A percentile compares a stretch with the other conserved stretches of the same genome.
These are phyloP conservation scores for Kuschelorhynchus macadamiae DNA, from an alignment of 2,888 invertebrate genomes.

Conservation along the genomic window DNA sequence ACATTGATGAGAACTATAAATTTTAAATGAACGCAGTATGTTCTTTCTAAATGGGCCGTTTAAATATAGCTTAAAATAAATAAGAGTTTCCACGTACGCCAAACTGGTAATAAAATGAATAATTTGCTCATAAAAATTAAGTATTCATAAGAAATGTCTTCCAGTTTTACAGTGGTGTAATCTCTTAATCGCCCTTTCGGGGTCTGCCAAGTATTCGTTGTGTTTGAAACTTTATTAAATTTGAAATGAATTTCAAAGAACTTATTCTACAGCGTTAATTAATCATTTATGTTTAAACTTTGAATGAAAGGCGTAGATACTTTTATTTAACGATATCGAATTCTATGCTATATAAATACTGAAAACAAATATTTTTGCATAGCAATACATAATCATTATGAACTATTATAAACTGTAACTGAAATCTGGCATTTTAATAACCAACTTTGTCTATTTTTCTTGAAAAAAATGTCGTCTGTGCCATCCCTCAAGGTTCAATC, in stretches of 20 bases:
- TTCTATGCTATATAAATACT: no score
- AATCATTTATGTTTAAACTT: neutral
- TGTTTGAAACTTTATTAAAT: slow-evolving; percentile 37
- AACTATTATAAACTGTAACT: no score
- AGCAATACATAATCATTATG: no score
- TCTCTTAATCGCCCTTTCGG: slow-evolving; percentile 40
- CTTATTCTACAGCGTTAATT: slow-evolving; percentile 3
- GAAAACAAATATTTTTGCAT: no score
- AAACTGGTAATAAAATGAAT: slow-evolving; percentile 56
- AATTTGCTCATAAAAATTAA: slow-evolving; percentile 57
- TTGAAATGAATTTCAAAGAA: slow-evolving; percentile 19
- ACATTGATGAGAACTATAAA: no score
- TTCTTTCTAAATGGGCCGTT: slow-evolving; percentile 54
- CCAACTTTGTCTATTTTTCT: no score
- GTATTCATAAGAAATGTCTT: slow-evolving; percentile 46
- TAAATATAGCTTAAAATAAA: slow-evolving; percentile 28
- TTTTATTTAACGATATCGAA: no score
- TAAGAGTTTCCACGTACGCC: slow-evolving; percentile 50
- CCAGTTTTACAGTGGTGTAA: slow-evolving; percentile 34
- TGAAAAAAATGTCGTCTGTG: no score
- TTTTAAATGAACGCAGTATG: slow-evolving; percentile 60
- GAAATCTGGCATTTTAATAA: no score
- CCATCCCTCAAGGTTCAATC: no score
- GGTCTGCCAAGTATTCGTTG: slow-evolving; percentile 9
- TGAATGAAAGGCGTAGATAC: neutral